A percentile compares a stretch with the other conserved stretches of the same genome.
phyloP scores from a whole-genome alignment of 30 jellyfish, hydroid and myxozoan genomes.

The Cassiopea xamachana region DNA sequence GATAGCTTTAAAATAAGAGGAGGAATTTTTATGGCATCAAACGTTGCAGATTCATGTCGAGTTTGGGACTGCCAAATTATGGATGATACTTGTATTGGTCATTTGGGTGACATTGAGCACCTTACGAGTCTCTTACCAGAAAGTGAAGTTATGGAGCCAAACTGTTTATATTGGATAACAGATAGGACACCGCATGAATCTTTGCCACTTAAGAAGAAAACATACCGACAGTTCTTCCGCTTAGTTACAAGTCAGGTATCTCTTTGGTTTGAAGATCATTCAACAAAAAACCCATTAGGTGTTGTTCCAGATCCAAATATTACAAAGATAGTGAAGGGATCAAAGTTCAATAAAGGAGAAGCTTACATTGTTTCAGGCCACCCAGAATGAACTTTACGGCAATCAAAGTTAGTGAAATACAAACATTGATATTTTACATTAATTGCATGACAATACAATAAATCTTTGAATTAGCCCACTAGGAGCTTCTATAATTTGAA shows the following conservation, averaged over 20 bases:
- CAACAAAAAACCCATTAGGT: slow-evolving; percentile 81
- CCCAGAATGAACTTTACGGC: no score
- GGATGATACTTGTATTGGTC: slow-evolving; percentile 56
- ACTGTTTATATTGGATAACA: slow-evolving; percentile 75
- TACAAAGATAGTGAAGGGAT: slow-evolving; percentile 77
- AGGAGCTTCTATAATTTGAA: no score
- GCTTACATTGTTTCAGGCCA: neutral
- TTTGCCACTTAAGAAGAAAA: slow-evolving; percentile 47
- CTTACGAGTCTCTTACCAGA: slow-evolving; percentile 66
- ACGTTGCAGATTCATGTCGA: slow-evolving; percentile 67
- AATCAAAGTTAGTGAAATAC: no score
- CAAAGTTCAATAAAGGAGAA: slow-evolving; percentile 66
- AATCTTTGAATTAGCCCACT: no score
- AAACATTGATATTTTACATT: no score
- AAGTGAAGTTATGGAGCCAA: slow-evolving; percentile 49
- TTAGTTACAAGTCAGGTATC: slow-evolving; percentile 83
- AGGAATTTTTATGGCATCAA: slow-evolving; percentile 90
- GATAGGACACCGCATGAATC: slow-evolving; percentile 93
- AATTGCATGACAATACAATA: no score
- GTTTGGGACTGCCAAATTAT: slow-evolving; percentile 69
- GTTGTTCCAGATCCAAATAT: slow-evolving; percentile 80
- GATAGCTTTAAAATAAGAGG: slow-evolving; percentile 32
- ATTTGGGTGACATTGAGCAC: slow-evolving; percentile 79
- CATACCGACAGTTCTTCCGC: slow-evolving; percentile 73
- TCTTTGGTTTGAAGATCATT: slow-evolving; percentile 86